Base-by-base conservation (phyloP, 2,888 invertebrate species). In the Cerastis rubricosa region DNA sequence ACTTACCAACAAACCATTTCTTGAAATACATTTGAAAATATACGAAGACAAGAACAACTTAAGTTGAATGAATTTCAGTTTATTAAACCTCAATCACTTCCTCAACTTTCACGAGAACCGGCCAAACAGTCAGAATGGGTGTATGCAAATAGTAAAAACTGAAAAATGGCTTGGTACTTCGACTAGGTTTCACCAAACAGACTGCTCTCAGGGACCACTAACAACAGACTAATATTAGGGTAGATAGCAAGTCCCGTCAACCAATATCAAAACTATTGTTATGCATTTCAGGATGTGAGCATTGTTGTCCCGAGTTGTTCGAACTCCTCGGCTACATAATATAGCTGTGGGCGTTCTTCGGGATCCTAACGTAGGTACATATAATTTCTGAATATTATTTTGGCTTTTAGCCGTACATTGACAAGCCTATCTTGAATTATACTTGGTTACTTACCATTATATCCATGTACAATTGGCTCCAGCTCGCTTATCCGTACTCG, bases 401-500 rank as follows among this genome's bases (percentile, higher is more conserved):
- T 54, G 51, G 47, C 43, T 54, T 40, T 25, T 57, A 80, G 51
- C 22, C 14, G 66, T 78, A 43, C 65, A 64, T 43, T 43, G 35
- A 64, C 45, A 57, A 66, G 35, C 1, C 7, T 59, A 73, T 19
- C 49, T 68, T 85, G 54, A 69, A 72, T 70, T 71, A 86, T 89
- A 95, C 96, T 73, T 61, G 49, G 74, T 61, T 61, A 74, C 76
- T 86, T 95, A 96, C 96, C 96, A 89, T 78, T 76, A 78, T 96
- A 96, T 90, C 95, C 96, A 85, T 95, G 92, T 75, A 96, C 93
- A 86, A 93, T 92, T 47, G 96, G 95, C 78, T 93, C 91, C 76
- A 92, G 90, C 84, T 95, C 94, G 87, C 96, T 96, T 89, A 96
- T 96, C 87, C 96, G 94, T 51, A 96, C 96, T 67, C 96, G 94